A percentile compares a stretch with the other conserved stretches of the same genome.
Evolutionary conservation across 2,888 invertebrate genomes (phyloP).

Genomic region (Choreutis nemorana): DNA sequence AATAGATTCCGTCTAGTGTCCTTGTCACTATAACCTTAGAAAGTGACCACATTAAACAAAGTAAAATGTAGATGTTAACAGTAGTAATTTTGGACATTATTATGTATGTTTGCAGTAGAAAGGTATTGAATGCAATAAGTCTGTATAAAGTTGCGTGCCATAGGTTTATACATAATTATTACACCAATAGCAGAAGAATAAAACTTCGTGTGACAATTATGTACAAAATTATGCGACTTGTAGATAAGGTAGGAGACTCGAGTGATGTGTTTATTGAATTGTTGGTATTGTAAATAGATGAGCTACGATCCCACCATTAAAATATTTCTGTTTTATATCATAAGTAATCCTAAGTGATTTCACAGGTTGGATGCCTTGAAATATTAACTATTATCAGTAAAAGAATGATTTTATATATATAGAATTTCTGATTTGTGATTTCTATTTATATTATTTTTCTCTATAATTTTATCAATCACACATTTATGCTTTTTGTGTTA

Average conservation of each 20-base stretch:
- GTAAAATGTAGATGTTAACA: slow-evolving; percentile 25
- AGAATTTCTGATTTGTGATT: slow-evolving; percentile 60
- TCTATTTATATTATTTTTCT: slow-evolving; percentile 50
- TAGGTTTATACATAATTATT: slow-evolving; percentile 29
- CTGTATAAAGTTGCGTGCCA: slow-evolving; percentile 29
- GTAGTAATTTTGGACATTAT: slow-evolving; percentile 53
- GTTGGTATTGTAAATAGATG: slow-evolving; percentile 63
- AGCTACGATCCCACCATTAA: slow-evolving; percentile 64
- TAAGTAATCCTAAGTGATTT: slow-evolving; percentile 52
- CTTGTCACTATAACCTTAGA: too few species aligned
- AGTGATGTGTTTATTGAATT: slow-evolving; percentile 57
- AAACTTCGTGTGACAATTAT: too few species aligned
- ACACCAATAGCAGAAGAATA: too few species aligned
- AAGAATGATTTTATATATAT: slow-evolving; percentile 54
- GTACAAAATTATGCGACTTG: slow-evolving; percentile 24
- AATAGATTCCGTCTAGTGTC: too few species aligned
- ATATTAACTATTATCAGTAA: too few species aligned
- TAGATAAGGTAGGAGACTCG: slow-evolving; percentile 52
- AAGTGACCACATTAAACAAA: too few species aligned
- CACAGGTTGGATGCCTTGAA: slow-evolving; percentile 42
- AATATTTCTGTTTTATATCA: slow-evolving; percentile 60
- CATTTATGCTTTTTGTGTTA: slow-evolving; percentile 31
- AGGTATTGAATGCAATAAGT: slow-evolving; percentile 56
- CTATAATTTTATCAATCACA: slow-evolving; percentile 43
- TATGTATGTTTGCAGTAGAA: slow-evolving; percentile 35